phyloP scores from a whole-genome alignment of 2,113 vertebrate species.

The Alouatta palliata region DNA sequence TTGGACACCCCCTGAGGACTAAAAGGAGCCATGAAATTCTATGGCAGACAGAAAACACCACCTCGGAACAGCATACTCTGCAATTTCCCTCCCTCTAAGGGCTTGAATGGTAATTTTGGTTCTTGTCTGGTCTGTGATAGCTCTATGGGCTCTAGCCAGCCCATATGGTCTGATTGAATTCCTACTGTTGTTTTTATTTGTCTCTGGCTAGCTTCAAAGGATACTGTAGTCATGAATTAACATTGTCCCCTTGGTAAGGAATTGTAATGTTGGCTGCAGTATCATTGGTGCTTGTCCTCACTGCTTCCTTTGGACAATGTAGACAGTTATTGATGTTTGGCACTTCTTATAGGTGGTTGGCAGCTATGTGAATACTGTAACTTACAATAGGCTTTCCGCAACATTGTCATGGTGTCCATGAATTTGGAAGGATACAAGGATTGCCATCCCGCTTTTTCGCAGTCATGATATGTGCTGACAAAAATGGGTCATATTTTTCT shows the following conservation, averaged over 20 bases:
- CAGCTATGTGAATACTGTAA: slow-evolving; percentile 35
- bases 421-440: slow-evolving; percentile 36
- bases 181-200: not conserved
- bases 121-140: not conserved
- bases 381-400: slow-evolving; percentile 36
- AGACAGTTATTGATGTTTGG: slow-evolving; percentile 61
- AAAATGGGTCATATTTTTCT: not conserved
- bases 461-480: not conserved
- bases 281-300: slow-evolving; percentile 24
- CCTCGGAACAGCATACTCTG: not conserved
- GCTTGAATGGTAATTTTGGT: not conserved
- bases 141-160: not conserved
- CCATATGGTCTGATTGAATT: slow-evolving; percentile 53
- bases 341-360: slow-evolving; percentile 45
- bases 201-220: slow-evolving; percentile 55
- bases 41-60: slow-evolving; percentile 11
- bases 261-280: not conserved
- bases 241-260: slow-evolving; percentile 46
- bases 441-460: not conserved
- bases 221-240: slow-evolving; percentile 51
- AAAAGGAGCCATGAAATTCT: not conserved
- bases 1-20: not conserved
- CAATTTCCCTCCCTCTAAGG: not conserved
- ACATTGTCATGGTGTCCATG: not conserved
- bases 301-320: slow-evolving; percentile 47